Conservation (phyloP, 2,797 vertebrate species). For the Gobio occitaniae region DNA sequence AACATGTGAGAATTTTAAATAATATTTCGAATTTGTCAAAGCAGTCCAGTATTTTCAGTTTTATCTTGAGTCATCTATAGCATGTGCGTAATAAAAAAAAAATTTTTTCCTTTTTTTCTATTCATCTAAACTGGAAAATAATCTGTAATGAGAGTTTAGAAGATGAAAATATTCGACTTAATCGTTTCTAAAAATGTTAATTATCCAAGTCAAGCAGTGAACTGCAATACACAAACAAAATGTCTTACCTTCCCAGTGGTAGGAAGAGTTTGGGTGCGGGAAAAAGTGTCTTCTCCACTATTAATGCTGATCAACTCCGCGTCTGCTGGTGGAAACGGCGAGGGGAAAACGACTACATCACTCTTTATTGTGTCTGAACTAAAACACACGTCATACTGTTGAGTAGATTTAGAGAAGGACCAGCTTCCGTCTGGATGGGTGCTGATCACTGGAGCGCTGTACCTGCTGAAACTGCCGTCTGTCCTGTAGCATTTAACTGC, state of each 20-base stretch:
- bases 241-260: not conserved
- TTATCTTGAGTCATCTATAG: no score
- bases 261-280: not conserved
- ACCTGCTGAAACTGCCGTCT: conserved; percentile 41
- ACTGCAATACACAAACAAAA: not conserved
- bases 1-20: no score
- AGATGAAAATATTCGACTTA: not conserved
- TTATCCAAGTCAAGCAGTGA: not conserved
- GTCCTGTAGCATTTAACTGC: conserved; percentile 54
- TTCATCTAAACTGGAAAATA: not conserved
- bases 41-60: not conserved
- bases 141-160: not conserved
- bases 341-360: conserved; percentile 31
- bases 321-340: not conserved
- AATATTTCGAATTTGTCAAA: not conserved
- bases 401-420: conserved; percentile 54
- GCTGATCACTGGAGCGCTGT: conserved; percentile 52
- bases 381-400: conserved; percentile 59
- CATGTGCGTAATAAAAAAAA: no score
- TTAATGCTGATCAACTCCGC: conserved; percentile 13
- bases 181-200: not conserved
- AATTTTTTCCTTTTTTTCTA: not conserved
- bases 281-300: conserved; percentile 30
- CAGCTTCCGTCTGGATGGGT: conserved; percentile 58
- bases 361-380: conserved; percentile 55